A percentile compares a stretch with the other conserved stretches of the same genome.
phyloP scores from a whole-genome alignment of 2,113 vertebrate species.

The Tetrax tetrax region DNA sequence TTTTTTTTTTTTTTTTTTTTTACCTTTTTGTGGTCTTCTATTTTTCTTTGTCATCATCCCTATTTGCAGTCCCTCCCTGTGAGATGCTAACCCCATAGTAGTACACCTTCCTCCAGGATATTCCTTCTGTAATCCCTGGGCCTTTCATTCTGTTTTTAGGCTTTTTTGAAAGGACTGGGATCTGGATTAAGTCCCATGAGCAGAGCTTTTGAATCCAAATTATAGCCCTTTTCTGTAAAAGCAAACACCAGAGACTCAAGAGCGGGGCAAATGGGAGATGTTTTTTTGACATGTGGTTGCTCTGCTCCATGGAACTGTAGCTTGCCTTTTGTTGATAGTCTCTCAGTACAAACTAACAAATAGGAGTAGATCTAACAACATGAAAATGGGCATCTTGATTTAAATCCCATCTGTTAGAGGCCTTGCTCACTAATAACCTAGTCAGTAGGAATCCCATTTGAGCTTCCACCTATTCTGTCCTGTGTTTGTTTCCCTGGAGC shows the following conservation, averaged over 20 bases:
- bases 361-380: background rate
- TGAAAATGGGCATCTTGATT: background rate
- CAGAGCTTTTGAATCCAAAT: background rate
- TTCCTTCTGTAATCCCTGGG: background rate
- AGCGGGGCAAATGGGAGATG: background rate
- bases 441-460: background rate
- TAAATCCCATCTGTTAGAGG: background rate
- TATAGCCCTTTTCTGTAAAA: background rate
- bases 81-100: background rate
- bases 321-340: background rate
- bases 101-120: background rate
- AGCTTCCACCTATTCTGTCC: background rate
- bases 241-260: background rate
- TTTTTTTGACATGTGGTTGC: background rate
- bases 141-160: background rate
- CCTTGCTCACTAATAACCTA: background rate
- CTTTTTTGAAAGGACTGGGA: background rate
- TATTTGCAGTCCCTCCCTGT: background rate
- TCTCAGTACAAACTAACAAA: background rate
- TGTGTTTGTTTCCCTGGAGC: background rate
- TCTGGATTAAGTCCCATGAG: background rate
- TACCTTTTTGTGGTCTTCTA: background rate
- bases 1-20: background rate
- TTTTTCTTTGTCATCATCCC: background rate
- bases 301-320: background rate